Evolutionary conservation across 2,888 invertebrate species (phyloP), one percentile per base, ranked within the genome.

Genomic region (Choristoneura rosaceana): DNA sequence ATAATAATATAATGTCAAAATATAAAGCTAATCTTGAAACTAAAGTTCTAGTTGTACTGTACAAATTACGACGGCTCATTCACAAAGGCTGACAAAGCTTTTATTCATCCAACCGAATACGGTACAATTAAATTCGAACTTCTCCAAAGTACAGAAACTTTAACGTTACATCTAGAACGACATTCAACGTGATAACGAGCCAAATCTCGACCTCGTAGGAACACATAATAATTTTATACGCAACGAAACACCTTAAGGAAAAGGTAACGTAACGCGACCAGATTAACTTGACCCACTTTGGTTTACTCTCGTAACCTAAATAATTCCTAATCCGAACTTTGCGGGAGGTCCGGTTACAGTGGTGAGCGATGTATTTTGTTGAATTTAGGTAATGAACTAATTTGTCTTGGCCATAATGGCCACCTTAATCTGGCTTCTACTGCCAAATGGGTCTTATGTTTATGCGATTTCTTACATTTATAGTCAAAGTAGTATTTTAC

Each of bases 371-470:
- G 76, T 79, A 76, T 80, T 84, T 80, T 78, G 78, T 81, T 81
- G 81, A 80, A 79, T 79, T 74, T 81, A 81, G 81, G 81, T 87
- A 87, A 87, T 85, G 86, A 85, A 83, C 85, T 84, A 85, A 86
- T 88, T 87, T 86, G 84, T 85, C 84, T 82, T 80, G 74, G 76
- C 76, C 76, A 73, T 84, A 86, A 86, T 84, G 83, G 80, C 75
- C 80, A 77, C 76, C 79, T 83, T 83, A 85, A 85, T 84, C 83
- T 83, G 83, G 77, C 75, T 77, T 76, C 76, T 76, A 71, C 67
- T 77, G 80, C 79, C 78, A 83, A 86, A 84, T 82, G 80, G 80
- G 76, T 74, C 78, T 69, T 63, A 74, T 75, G 74, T 79, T 58
- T 71, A 67, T 71, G 52, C 70, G 60, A 63, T 63, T 71, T 62